Evolutionary conservation across 64 coral and sea anemone genomes (phyloP), one percentile per base, ranked within the genome.

Genomic region (Montipora capricornis): DNA sequence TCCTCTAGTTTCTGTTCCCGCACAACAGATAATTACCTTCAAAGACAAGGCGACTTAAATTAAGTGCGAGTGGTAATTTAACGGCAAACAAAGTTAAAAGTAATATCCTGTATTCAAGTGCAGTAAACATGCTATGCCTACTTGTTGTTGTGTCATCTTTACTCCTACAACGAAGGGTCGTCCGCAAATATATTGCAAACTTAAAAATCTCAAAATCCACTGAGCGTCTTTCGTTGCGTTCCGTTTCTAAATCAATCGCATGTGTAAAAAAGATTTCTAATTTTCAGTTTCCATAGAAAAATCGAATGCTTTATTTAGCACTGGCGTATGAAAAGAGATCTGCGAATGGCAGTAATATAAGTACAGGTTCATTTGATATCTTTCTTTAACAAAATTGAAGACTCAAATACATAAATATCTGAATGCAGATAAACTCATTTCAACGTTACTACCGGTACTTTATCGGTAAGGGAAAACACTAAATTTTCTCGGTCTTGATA

Each of bases 401-500:
- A 37, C 2, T 37, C 16, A 64, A 37, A 37, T 37, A 37, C 16
- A 64, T 64, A 64, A 12, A 64, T 64, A 64, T 64, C 60, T 70
- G 6, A 6, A 57, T 1, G 6, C 53, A 46, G 8, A 60, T 68
- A 84, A 68, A 69, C 61, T 49, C 67, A 84, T 84, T 84, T 67
- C 60, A 47, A 8, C 17, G 44, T 69, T 20, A 69, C 53, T 57
- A 47, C 6, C 17, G 44, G 46, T 20, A 69, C 53, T 57, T 68
- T 84, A 68, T 68, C 62, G 16, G 29, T 14, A 44, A 46, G 14
- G 67, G n/a, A 82, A 69, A 70, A 57, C 6, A 57, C 53, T 57
- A 6, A 1, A 8, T 57, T 57, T 68, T 84, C 68, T 84, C 81
- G 81, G 81, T 69, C 58, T 47, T 60, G 14, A 84, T 84, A 84